Evolutionary conservation across 2,888 invertebrate species (phyloP).

Genomic region (Invenusta paracnida): DNA sequence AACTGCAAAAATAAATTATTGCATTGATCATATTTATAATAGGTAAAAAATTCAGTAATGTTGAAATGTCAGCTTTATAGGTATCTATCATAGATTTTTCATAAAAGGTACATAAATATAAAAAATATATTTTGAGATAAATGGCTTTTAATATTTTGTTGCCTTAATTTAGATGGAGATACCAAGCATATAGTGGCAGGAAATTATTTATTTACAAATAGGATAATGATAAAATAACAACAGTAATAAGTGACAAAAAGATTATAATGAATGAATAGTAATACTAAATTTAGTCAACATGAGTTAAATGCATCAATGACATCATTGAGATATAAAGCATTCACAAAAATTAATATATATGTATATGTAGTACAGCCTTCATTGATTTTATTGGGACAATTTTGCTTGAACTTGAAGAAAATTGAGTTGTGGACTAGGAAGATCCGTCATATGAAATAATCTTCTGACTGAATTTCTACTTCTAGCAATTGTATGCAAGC

Average conservation of each 20-base stretch:
- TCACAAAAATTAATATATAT: no score
- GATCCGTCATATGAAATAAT: no score
- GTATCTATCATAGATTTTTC: not conserved
- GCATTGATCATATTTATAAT: not conserved
- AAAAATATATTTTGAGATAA: not conserved
- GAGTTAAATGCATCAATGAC: not conserved
- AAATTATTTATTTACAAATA: not conserved
- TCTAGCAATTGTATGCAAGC: no score
- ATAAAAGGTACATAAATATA: not conserved
- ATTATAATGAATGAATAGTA: not conserved
- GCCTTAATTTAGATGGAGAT: not conserved
- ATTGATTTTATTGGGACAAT: no score
- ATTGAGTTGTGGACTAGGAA: no score
- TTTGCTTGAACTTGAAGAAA: no score
- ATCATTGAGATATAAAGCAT: no score
- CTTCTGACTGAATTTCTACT: no score
- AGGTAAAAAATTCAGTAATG: not conserved
- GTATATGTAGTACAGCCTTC: no score
- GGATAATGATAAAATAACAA: not conserved
- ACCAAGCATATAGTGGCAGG: not conserved
- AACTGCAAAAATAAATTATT: not conserved
- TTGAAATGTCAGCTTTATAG: not conserved
- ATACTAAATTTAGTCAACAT: not conserved
- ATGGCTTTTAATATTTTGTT: not conserved
- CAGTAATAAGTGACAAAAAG: not conserved